phyloP scores from a whole-genome alignment of 2,113 vertebrate species.

The Dinomys branickii region DNA sequence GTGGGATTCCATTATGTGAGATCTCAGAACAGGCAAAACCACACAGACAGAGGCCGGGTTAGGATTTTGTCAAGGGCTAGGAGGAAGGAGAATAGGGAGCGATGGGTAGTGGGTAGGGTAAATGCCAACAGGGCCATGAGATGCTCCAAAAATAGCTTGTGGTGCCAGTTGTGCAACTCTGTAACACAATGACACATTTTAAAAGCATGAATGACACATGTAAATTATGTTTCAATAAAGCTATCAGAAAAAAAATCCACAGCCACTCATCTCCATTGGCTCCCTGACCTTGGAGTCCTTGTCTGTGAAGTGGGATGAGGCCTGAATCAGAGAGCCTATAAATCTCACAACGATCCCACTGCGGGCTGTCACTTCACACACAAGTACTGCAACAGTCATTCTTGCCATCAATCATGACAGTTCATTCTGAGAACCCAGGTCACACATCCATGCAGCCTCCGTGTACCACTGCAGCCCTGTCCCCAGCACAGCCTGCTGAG shows the following conservation, averaged over 20 bases:
- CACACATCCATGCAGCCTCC: rapidly evolving
- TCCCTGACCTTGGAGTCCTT: not conserved
- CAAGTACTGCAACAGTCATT: not conserved
- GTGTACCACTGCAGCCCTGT: rapidly evolving
- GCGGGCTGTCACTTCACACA: rapidly evolving
- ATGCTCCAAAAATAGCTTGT: not conserved
- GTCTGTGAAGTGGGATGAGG: not conserved
- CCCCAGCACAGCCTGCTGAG: not conserved
- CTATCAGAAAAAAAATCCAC: not conserved
- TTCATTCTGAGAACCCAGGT: not conserved
- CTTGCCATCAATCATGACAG: not conserved
- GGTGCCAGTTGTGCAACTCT: too few relatives aligned
- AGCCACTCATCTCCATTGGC: not conserved
- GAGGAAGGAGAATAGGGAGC: not conserved
- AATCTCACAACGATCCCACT: not conserved
- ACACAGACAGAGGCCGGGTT: rapidly evolving
- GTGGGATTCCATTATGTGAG: rapidly evolving
- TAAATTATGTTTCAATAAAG: not conserved
- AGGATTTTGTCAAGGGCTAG: too few relatives aligned
- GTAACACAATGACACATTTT: not conserved
- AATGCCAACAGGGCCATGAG: not conserved
- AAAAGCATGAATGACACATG: not conserved
- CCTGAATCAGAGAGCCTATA: not conserved
- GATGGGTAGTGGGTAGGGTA: not conserved
- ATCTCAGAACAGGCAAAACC: not conserved